A percentile compares a stretch with the other conserved stretches of the same genome.
These are phyloP conservation scores for Dendronephthya gigantea DNA, from an alignment of 64 coral and sea anemone genomes.

Conservation along the genomic window DNA sequence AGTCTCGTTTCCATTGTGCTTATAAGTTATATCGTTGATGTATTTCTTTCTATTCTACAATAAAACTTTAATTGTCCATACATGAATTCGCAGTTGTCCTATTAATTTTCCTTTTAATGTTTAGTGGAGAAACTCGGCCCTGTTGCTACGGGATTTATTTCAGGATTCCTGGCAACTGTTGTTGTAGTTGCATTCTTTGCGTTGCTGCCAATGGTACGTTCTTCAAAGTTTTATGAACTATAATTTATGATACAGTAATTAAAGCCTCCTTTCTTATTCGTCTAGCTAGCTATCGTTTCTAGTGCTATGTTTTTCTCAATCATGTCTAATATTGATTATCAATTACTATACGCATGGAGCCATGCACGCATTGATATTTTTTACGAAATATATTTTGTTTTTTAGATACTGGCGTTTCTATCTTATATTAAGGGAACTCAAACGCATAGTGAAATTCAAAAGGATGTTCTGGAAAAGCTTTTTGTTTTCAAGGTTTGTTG, in stretches of 20 bases:
- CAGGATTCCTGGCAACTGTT: background rate
- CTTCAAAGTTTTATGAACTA: too few species aligned
- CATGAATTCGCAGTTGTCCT: background rate
- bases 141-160: slow-evolving; percentile 6
- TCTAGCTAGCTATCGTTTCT: too few species aligned
- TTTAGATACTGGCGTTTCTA: background rate
- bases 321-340: too few species aligned
- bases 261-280: too few species aligned
- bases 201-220: background rate
- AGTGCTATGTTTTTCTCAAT: too few species aligned
- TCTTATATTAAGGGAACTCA: slow-evolving; percentile 39
- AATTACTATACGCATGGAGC: too few species aligned
- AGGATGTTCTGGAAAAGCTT: slow-evolving; percentile 64
- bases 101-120: background rate
- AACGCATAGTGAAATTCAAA: slow-evolving; percentile 63
- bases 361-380: background rate
- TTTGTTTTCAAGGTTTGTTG: slow-evolving; percentile 90
- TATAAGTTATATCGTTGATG: too few species aligned
- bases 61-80: background rate
- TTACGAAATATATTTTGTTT: background rate
- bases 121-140: slow-evolving; percentile 15
- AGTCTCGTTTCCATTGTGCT: too few species aligned
- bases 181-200: background rate
- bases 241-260: too few species aligned
- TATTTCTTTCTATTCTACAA: too few species aligned